phyloP scores from a whole-genome alignment of 1,140 invertebrate genomes.

The Ostrea denselamellosa region DNA sequence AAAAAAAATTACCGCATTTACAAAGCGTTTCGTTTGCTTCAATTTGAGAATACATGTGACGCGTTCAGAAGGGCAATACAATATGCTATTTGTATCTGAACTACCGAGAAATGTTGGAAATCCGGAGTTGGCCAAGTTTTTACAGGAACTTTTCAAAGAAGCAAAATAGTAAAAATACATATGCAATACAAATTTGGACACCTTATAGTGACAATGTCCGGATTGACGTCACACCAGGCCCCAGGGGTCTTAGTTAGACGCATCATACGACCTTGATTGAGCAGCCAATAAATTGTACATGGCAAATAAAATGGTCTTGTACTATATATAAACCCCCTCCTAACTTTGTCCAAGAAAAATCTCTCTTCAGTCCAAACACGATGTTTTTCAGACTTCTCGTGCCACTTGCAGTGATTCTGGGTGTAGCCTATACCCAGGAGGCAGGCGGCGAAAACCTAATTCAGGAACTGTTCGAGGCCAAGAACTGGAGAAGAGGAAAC shows the following conservation, averaged over 20 bases:
- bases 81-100: too few relatives aligned
- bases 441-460: not conserved
- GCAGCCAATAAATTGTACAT: conserved; percentile 8
- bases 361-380: not conserved
- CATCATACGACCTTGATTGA: not conserved
- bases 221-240: not conserved
- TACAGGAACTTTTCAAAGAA: too few relatives aligned
- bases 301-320: not conserved
- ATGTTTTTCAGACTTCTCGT: not conserved
- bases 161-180: too few relatives aligned
- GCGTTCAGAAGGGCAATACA: too few relatives aligned
- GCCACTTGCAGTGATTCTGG: not conserved
- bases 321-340: not conserved
- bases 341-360: not conserved
- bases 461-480: not conserved
- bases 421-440: not conserved
- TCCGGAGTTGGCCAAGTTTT: too few relatives aligned
- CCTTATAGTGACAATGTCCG: not conserved
- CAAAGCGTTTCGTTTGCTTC: too few relatives aligned
- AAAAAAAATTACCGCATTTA: too few relatives aligned
- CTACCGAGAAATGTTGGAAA: too few relatives aligned
- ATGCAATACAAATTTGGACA: too few relatives aligned
- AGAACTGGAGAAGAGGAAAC: not conserved
- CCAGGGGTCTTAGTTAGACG: not conserved
- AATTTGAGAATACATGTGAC: too few relatives aligned